A percentile compares a stretch with the other conserved stretches of the same genome.
These are phyloP conservation scores for Silurus meridionalis DNA, from an alignment of 2,113 vertebrate species.

Conservation along the genomic window DNA sequence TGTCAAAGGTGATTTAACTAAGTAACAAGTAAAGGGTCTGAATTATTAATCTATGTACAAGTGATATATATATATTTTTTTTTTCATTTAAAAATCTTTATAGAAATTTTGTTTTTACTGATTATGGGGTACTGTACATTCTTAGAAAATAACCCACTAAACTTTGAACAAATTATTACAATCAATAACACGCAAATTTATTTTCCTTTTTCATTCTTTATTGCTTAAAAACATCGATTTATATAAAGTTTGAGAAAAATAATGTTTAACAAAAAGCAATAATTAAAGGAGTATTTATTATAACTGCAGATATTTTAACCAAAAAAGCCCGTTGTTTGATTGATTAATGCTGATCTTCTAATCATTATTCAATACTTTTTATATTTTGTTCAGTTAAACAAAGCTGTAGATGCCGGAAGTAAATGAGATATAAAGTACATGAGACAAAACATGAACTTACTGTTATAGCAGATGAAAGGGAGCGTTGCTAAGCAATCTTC, in stretches of 20 bases:
- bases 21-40: too few relatives aligned
- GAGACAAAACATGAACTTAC: slow-evolving; percentile 10
- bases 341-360: background rate
- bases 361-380: background rate
- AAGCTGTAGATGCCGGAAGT: background rate
- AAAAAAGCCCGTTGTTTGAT: background rate
- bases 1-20: too few relatives aligned
- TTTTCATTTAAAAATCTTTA: too few relatives aligned
- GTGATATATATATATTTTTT: too few relatives aligned
- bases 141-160: too few relatives aligned
- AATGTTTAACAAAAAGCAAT: background rate
- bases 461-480: slow-evolving; percentile 32
- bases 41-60: too few relatives aligned
- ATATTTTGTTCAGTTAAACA: background rate
- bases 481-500: slow-evolving; percentile 27
- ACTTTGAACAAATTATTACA: too few relatives aligned
- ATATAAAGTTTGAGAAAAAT: background rate
- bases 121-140: too few relatives aligned
- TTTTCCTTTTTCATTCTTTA: too few relatives aligned
- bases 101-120: too few relatives aligned
- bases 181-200: too few relatives aligned
- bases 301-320: background rate
- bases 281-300: background rate
- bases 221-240: background rate
- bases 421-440: background rate